Evolutionary conservation across 1,140 invertebrate genomes (phyloP).

Genomic region (Octopus bimaculoides): DNA sequence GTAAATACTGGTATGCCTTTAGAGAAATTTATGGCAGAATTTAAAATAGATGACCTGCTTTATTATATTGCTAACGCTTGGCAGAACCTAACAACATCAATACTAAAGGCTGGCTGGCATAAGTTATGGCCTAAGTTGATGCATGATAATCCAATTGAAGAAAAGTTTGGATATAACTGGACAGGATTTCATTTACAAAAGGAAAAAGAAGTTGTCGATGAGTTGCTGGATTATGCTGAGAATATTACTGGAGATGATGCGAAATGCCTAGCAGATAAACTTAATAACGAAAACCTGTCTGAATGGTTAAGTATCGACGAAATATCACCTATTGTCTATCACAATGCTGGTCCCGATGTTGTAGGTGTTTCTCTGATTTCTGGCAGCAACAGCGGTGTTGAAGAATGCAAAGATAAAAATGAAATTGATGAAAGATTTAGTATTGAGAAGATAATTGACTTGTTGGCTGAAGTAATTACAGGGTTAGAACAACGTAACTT

Average conservation of each 20-base stretch:
- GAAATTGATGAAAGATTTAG: background rate
- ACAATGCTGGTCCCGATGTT: background rate
- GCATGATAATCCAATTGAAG: no score
- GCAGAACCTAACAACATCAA: no score
- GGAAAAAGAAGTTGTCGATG: no score
- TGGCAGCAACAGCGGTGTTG: background rate
- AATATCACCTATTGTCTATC: background rate
- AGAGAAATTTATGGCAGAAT: no score
- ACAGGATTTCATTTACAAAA: no score
- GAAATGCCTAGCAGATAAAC: background rate
- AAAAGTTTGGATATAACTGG: no score
- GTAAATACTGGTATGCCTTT: no score
- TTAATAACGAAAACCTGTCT: background rate
- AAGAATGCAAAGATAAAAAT: background rate
- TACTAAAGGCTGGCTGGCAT: no score
- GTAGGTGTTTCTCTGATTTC: background rate
- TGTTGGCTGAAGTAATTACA: background rate
- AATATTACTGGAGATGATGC: background rate
- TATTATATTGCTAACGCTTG: no score
- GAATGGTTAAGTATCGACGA: background rate
- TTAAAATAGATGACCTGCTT: no score
- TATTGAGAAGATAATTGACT: background rate
- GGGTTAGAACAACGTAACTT: background rate
- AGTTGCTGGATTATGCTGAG: no score
- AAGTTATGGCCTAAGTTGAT: no score